Evolutionary conservation across 2,113 vertebrate species (phyloP).

Genomic region (Boleophthalmus pectinirostris): DNA sequence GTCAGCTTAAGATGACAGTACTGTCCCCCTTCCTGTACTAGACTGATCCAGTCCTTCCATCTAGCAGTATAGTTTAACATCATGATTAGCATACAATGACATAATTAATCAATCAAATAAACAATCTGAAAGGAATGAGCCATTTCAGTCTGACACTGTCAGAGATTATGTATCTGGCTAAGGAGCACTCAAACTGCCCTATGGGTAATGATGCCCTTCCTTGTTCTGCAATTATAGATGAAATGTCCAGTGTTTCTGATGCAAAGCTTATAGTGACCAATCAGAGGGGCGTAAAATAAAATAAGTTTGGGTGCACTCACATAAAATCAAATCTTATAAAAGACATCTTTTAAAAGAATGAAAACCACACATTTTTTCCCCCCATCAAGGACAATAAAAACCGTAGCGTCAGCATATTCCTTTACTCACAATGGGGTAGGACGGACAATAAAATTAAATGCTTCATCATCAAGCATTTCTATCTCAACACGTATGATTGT

Average conservation of each 20-base stretch:
- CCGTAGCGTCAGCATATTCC: slow-evolving; percentile 14
- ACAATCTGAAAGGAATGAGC: slow-evolving; percentile 7
- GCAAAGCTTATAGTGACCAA: slow-evolving; percentile 48
- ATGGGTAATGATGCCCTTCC: slow-evolving; percentile 29
- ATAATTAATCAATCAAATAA: slow-evolving; percentile 30
- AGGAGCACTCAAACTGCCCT: slow-evolving; percentile 26
- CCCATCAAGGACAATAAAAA: slow-evolving; percentile 20
- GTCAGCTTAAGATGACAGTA: background rate
- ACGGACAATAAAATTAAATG: slow-evolving; percentile 27
- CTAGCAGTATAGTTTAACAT: slow-evolving; percentile 25
- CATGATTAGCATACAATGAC: slow-evolving; percentile 26
- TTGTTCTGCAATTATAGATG: slow-evolving; percentile 53
- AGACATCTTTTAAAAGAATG: slow-evolving; percentile 12
- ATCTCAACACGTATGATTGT: slow-evolving; percentile 65
- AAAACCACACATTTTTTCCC: slow-evolving; percentile 5
- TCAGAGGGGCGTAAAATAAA: slow-evolving; percentile 33
- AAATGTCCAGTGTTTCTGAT: slow-evolving; percentile 53
- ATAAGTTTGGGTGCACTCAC: slow-evolving; percentile 36
- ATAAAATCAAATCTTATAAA: slow-evolving; percentile 64
- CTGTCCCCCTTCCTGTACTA: background rate
- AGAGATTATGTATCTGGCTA: slow-evolving; percentile 18
- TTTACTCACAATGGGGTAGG: slow-evolving; percentile 6
- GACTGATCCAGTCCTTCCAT: background rate
- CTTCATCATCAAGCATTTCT: slow-evolving; percentile 24
- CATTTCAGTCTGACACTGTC: slow-evolving; percentile 29